Evolutionary conservation across 2,797 vertebrate species (phyloP).

Genomic region (Enteromius radiatus): DNA sequence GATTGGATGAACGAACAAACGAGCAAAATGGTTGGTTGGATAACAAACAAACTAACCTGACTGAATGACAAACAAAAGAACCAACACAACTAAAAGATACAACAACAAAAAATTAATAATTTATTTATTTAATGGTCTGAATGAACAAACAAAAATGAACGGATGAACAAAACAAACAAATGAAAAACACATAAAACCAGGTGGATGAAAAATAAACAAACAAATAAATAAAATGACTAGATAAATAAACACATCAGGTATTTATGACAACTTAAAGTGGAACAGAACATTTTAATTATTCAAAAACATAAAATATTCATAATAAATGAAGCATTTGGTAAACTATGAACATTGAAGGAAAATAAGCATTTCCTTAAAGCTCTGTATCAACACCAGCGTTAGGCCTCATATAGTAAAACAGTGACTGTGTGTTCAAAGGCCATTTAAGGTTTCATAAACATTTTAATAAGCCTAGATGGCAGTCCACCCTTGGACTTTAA

Average conservation of each 20-base stretch:
- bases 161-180: not conserved
- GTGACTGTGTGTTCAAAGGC: not conserved
- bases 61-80: not conserved
- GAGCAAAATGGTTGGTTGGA: not conserved
- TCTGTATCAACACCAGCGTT: not conserved
- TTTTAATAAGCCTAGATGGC: constrained; percentile 15
- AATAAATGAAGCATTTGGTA: not conserved
- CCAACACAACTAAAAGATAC: no score
- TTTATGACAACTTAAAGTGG: no score
- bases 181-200: not conserved
- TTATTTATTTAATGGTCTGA: not conserved
- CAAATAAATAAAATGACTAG: not conserved
- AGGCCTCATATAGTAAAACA: not conserved
- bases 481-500: constrained; percentile 69
- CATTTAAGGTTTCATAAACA: constrained; percentile 39
- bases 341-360: not conserved
- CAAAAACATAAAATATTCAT: not conserved
- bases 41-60: not conserved
- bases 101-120: not conserved
- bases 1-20: not conserved
- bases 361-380: not conserved
- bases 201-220: not conserved
- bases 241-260: not conserved
- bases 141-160: not conserved
- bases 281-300: no score